Base-by-base conservation (phyloP, 2,797 vertebrate species). In the Coregonus ussuriensis region DNA sequence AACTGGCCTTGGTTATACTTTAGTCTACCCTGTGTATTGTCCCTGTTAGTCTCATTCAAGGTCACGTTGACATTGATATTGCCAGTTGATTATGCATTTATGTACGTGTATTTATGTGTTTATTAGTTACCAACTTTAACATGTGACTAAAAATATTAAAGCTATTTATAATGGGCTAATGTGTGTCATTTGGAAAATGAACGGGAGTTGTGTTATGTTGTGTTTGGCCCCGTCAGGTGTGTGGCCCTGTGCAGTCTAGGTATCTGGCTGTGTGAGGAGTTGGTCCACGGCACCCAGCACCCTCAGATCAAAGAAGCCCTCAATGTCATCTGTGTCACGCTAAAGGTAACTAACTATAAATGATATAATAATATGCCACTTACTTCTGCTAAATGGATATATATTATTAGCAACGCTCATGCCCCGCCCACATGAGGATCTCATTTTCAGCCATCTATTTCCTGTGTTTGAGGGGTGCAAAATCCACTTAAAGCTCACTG, bases 191-290 rank as follows among this genome's bases (percentile, higher is more conserved):
- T 47, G 41, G n/a, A 59, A 59, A 18, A 59, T 59, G 0, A 59
- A 59, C 6, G 7, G 2, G 9, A 4, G 18, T 79, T 1, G 75
- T 0, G 63, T 3, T 71, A 14, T 77, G 71, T 53, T 47, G 41
- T 47, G 9, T 47, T 47, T 47, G 41, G 41, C 72, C 13, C 71
- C 16, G 87, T 90, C 90, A 99, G 98, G 85, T 98, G 97, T 91
- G 97, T 99, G 89, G 98, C 98, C 56, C 94, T 99, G 88, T 99
- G 98, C 89, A 99, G 97, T 91, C 94, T 99, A 91, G 97, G 98
- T 54, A 95, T 99, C 90, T 99, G 98, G 98, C 95, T 99, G 85
- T 98, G 96, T 86, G 97, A 99, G 88, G 98, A 99, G 87, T 85
- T 99, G 81, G 95, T 96, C 78, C 95, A 96, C 18, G 96, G 96